A percentile compares a stretch with the other conserved stretches of the same genome.
These are phyloP conservation scores for Colaptes auratus DNA, from an alignment of 2,113 vertebrate species.

Conservation along the genomic window DNA sequence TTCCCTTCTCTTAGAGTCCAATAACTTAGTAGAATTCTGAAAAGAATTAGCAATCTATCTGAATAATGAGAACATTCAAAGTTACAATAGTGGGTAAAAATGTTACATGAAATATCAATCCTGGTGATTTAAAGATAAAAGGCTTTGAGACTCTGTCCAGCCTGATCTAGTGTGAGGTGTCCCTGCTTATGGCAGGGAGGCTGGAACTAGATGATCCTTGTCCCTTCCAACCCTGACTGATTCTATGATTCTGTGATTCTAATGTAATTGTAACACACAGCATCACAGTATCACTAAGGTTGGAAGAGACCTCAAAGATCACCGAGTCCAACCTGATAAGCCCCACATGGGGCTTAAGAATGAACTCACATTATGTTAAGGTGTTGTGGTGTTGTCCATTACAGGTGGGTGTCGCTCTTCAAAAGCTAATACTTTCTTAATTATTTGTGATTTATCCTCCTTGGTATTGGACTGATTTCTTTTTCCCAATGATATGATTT, in stretches of 20 bases:
- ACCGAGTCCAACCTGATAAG: too few species aligned
- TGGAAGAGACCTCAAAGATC: too few species aligned
- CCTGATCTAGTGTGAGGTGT: too few species aligned
- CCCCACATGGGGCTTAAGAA: neutral
- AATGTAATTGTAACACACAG: neutral
- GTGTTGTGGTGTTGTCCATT: neutral
- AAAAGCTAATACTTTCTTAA: neutral
- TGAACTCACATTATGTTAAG: neutral
- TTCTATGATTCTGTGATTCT: too few species aligned
- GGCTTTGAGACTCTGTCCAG: too few species aligned
- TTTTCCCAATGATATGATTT: neutral
- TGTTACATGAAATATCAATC: neutral
- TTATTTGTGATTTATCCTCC: neutral
- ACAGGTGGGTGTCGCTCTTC: neutral
- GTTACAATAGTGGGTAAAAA: constrained; percentile 12
- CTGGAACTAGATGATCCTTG: too few species aligned
- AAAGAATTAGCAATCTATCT: neutral
- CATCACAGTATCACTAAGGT: too few species aligned
- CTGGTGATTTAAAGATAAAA: neutral
- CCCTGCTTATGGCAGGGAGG: too few species aligned
- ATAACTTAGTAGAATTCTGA: neutral
- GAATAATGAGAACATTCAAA: neutral
- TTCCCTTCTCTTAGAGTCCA: neutral
- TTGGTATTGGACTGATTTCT: neutral
- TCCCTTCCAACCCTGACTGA: too few species aligned